Evolutionary conservation across 2,888 invertebrate genomes (phyloP), one percentile per base, ranked within the genome.

Genomic region (Trilocha varians): DNA sequence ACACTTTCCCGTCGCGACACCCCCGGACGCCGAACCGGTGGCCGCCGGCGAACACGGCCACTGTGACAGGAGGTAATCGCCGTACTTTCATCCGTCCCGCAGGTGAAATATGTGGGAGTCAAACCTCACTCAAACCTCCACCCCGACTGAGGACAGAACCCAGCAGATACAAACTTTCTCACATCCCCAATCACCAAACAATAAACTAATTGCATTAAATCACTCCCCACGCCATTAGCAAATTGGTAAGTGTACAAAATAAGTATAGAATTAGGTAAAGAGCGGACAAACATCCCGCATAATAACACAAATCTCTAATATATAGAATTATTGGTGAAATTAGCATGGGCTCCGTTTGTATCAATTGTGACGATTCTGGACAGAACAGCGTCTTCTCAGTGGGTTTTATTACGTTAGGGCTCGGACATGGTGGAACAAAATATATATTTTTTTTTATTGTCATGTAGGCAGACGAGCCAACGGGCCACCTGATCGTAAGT

Each of bases 271-370:
- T 62, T 52, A 59, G 60, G 64, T 64, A 70, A 70, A 65, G 56
- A 43, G 55, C 57, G 51, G 50, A 79, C 78, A 80, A 76, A 77
- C 69, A 74, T 70, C 82, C 82, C 82, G 80, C 80, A 83, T 82
- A 50, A 61, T 59, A 59, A 63, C 58, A 55, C 48, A 55, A 52
- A 62, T 64, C 70, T 66, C 59, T 62, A 42, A 50, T 50, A 44
- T 43, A 59, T 59, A 52, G 56, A 64, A 72, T 65, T 71, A 65
- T 70, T 64, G 65, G 69, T 51, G 64, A 70, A 67, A 55, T 49
- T 57, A 62, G 71, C 73, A 74, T 67, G 51, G 70, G 58, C 63
- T 55, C 65, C 60, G 70, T 74, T 73, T 70, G 68, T 71, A 57
- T 53, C 65, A 63, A 70, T 75, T 73, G 64, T 62, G 53, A 57